A percentile compares a stretch with the other conserved stretches of the same genome.
These are phyloP conservation scores for Amphilophus citrinellus DNA, from an alignment of 2,113 vertebrate species.

Conservation along the genomic window DNA sequence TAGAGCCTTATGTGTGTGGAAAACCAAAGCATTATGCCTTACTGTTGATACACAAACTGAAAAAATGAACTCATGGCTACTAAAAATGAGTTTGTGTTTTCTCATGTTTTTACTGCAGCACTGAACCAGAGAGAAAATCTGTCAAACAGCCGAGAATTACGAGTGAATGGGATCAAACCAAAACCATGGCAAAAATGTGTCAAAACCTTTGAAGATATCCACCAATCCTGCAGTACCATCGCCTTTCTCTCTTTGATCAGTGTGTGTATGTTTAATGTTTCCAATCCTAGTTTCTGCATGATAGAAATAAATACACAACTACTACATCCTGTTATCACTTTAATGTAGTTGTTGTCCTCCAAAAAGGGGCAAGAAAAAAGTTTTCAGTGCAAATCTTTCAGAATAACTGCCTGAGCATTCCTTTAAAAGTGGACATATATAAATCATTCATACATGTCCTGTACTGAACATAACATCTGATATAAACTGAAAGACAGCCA, in stretches of 20 bases:
- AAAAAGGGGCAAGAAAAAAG: background rate
- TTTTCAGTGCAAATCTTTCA: background rate
- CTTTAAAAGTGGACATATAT: background rate
- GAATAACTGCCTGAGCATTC: background rate
- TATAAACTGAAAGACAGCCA: background rate
- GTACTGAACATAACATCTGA: background rate
- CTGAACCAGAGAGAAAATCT: conserved; percentile 7
- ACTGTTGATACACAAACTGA: background rate
- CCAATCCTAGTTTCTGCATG: background rate
- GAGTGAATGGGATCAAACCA: background rate
- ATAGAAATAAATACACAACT: background rate
- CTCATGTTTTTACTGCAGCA: background rate
- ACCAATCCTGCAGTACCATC: background rate
- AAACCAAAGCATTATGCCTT: background rate
- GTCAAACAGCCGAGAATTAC: background rate
- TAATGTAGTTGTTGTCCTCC: conserved; percentile 3
- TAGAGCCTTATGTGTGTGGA: too few relatives aligned
- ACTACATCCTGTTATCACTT: background rate
- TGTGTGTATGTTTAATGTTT: background rate
- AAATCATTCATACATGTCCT: background rate
- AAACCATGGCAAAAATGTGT: conserved; percentile 11
- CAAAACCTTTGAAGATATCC: background rate
- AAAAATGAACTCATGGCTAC: background rate
- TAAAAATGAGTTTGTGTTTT: background rate
- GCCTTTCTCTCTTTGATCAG: background rate